These are phyloP conservation scores for Staurois parvus DNA, from an alignment of 2,797 vertebrate genomes.

Conservation along the genomic window DNA sequence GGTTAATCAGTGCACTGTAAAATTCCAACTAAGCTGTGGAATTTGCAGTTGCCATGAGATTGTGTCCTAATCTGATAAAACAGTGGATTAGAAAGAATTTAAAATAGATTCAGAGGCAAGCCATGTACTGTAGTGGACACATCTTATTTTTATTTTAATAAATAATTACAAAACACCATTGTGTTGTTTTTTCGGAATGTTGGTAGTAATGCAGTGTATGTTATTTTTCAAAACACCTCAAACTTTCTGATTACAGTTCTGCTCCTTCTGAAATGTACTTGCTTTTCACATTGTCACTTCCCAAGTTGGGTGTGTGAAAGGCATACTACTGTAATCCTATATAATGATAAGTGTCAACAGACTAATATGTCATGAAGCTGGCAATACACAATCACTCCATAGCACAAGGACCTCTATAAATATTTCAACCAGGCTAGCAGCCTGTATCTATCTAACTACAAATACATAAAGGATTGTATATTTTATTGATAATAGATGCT, in stretches of 20 bases:
- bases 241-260: background rate
- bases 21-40: constrained; percentile 54
- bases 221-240: background rate
- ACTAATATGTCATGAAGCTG: background rate
- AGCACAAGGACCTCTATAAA: background rate
- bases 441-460: background rate
- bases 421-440: background rate
- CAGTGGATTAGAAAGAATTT: constrained; percentile 59
- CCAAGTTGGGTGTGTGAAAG: background rate
- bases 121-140: constrained; percentile 46
- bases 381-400: background rate
- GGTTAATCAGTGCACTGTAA: constrained; percentile 56
- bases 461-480: background rate
- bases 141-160: constrained; percentile 34
- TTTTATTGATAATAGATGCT: background rate
- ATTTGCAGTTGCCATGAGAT: constrained; percentile 50
- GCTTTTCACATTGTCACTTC: background rate
- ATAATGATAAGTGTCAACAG: background rate
- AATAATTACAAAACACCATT: constrained; percentile 26
- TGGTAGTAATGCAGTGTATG: background rate
- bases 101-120: constrained; percentile 50
- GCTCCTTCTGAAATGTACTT: background rate
- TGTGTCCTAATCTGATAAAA: constrained; percentile 62
- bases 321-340: background rate
- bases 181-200: background rate